These are phyloP conservation scores for Molothrus aeneus DNA, from an alignment of 2,797 vertebrate species.

Conservation along the genomic window DNA sequence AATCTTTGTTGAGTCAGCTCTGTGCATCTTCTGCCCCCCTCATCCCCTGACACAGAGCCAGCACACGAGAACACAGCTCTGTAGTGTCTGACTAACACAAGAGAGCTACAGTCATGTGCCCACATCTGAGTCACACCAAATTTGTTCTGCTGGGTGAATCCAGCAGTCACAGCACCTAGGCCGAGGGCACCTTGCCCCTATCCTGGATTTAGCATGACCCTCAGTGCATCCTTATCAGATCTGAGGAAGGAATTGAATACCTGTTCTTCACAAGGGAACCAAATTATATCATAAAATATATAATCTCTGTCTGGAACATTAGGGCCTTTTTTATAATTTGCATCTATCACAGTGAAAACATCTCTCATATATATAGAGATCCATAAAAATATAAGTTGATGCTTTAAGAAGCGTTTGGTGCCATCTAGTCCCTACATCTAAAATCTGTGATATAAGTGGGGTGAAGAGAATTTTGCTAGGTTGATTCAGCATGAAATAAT, in stretches of 20 bases:
- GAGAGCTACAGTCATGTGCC: background rate
- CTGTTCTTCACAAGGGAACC: background rate
- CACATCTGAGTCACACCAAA: background rate
- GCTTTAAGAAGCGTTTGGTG: background rate
- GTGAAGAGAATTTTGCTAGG: background rate
- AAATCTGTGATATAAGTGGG: background rate
- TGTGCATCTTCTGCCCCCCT: background rate
- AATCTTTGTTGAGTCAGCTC: constrained; percentile 36
- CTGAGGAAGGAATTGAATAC: background rate
- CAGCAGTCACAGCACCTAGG: background rate
- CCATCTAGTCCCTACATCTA: background rate
- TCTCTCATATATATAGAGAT: background rate
- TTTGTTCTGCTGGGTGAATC: background rate
- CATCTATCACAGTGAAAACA: background rate
- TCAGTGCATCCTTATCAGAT: background rate
- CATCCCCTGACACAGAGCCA: background rate
- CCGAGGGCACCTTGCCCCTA: background rate
- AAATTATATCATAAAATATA: background rate
- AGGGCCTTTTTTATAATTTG: background rate
- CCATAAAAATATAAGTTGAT: background rate
- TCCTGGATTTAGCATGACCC: background rate
- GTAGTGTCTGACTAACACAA: background rate
- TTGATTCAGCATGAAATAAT: background rate
- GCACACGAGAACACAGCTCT: background rate
- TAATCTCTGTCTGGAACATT: background rate